Conservation (phyloP, 2,797 vertebrate genomes). For the Alosa sapidissima region DNA sequence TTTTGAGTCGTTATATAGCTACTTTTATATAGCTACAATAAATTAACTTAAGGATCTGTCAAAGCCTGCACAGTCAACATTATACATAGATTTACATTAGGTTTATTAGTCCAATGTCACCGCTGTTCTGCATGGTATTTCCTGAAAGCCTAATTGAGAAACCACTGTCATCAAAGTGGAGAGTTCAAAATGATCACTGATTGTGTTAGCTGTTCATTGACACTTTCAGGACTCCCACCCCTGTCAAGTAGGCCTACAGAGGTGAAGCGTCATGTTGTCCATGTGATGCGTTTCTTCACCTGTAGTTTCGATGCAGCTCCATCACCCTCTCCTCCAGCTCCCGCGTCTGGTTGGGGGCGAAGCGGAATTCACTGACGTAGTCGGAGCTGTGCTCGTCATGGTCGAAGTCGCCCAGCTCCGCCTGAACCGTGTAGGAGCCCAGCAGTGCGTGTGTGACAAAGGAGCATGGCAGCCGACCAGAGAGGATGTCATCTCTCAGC, state of each 20-base stretch:
- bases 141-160: neutral
- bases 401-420: conserved; percentile 84
- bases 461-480: conserved; percentile 85
- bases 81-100: no score
- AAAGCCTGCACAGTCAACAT: no score
- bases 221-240: no score
- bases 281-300: conserved; percentile 58
- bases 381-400: conserved; percentile 80
- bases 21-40: no score
- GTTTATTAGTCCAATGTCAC: neutral
- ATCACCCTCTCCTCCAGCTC: conserved; percentile 88
- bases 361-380: conserved; percentile 83
- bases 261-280: neutral
- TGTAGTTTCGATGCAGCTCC: conserved; percentile 87
- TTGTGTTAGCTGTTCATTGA: neutral
- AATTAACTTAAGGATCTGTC: no score
- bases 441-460: conserved; percentile 87
- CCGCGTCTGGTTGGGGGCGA: conserved; percentile 85
- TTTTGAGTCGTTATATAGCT: no score
- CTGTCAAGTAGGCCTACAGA: no score
- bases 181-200: neutral
- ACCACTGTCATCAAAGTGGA: neutral
- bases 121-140: neutral
- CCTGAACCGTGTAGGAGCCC: conserved; percentile 87
- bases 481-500: conserved; percentile 86